Evolutionary conservation across 92 coral and sea anemone genomes (phyloP).

Genomic region (Nematostella vectensis): DNA sequence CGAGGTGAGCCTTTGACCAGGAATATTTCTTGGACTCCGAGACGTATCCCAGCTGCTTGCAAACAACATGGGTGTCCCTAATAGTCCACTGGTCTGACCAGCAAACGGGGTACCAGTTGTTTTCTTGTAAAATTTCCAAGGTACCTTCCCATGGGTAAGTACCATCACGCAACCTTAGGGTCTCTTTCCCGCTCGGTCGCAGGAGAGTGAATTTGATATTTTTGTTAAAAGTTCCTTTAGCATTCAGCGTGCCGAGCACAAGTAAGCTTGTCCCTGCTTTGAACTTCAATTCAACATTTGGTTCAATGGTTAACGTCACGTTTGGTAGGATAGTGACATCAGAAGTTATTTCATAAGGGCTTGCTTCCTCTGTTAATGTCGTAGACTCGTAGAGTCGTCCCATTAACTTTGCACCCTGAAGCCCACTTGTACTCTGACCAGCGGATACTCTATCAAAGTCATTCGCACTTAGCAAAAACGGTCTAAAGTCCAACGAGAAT

Average conservation of each 20-base stretch:
- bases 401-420: conserved; percentile 10
- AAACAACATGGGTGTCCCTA: conserved; percentile 5
- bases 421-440: neutral
- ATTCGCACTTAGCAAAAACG: conserved; percentile 19
- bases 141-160: conserved; percentile 54
- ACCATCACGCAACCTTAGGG: conserved; percentile 37
- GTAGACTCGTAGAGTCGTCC: conserved; percentile 43
- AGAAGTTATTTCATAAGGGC: conserved; percentile 45
- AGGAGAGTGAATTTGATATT: conserved; percentile 29
- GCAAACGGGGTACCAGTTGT: conserved; percentile 36
- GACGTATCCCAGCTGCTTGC: conserved; percentile 43
- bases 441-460: conserved; percentile 6
- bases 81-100: neutral
- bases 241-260: conserved; percentile 46
- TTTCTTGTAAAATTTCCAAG: conserved; percentile 21
- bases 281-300: conserved; percentile 42
- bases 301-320: conserved; percentile 44
- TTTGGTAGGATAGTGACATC: conserved; percentile 41
- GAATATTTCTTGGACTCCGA: neutral
- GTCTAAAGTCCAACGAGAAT: conserved; percentile 27
- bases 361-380: conserved; percentile 17
- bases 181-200: conserved; percentile 2
- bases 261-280: conserved; percentile 41
- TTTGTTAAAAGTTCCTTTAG: conserved; percentile 31
- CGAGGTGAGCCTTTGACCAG: neutral